Base-by-base conservation (phyloP, 2,888 invertebrate species). In the Acleris cristana region DNA sequence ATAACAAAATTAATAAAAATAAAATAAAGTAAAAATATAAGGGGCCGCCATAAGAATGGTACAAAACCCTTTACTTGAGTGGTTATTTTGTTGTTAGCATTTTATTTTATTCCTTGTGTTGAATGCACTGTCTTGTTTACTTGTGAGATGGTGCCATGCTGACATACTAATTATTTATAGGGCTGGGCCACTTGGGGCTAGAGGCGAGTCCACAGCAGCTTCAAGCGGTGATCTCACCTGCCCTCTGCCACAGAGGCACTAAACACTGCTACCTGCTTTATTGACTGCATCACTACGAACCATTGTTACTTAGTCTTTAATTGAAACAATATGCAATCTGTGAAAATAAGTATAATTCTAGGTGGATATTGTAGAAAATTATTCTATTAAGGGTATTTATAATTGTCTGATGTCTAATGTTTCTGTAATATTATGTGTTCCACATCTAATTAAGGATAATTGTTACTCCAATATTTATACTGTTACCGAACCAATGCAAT, bases 121-220 rank as follows among this genome's bases (percentile, higher is more conserved):
- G 40, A 40, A 40, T 40, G 40, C 40, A 48, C n/a, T 18, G 18
- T n/a, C n/a, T 18, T 18, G 8, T 53, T 63, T 53, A 62, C 51
- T 45, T 16, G 18, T 51, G 51, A 57, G 45, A 64, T 69, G 59
- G 68, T 65, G 60, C 62, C 73, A 72, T 72, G 71, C 72, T 71
- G 61, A 69, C 63, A 64, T 64, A 70, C 70, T 70, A 64, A 76
- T 78, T 79, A 77, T 73, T 88, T 87, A 71, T 90, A 94, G 94
- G 94, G 94, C 94, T 94, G 93, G 94, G 94, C 92, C 90, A 95
- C 94, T 94, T 92, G 94, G 95, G 95, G 94, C 95, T 94, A 92
- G 93, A 93, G 93, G 92, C 91, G 87, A 87, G 89, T 88, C 90
- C 89, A 86, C 88, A 88, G 92, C 92, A 90, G 93, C 93, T 91